Evolutionary conservation across 2,888 invertebrate species (phyloP), one percentile per base, ranked within the genome.

Genomic region (Acheta domesticus): DNA sequence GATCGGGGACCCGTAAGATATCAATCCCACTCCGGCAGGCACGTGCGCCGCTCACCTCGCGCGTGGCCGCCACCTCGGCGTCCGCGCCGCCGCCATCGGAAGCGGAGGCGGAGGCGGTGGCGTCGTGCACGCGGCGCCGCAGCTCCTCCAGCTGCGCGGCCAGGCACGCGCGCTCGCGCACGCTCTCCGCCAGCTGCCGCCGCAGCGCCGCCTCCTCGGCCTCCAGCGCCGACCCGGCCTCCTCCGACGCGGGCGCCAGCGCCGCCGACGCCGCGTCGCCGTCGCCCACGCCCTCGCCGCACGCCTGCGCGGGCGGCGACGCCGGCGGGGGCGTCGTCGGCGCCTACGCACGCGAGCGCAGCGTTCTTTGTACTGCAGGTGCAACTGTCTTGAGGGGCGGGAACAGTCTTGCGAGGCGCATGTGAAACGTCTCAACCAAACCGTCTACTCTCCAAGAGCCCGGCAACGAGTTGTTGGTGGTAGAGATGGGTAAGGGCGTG

Each of bases 111-210:
- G 62, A 19, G 12, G 62, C 14, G 62, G 80, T 78, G 16, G 80
- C 80, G 74, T 81, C 73, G 74, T 80, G 79, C 75, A 82, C 76
- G 21, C 75, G 81, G n/a, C 78, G 80, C 74, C 79, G 74, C 23
- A 81, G 76, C 62, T 81, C 80, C 49, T 81, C 79, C 23, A 83
- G 78, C 62, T 81, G 79, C 12, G 76, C 36, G 79, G 82, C 83
- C 49, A 86, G 84, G 79, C 84, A 84, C 75, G 84, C 84, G 48
- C 84, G 84, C 81, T 87, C 86, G n/a, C 85, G 84, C 74, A 84
- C 82, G 78, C 82, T 82, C 2, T 80, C 80, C 77, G 83, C 84
- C 14, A 86, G 80, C 82, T 86, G 85, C 14, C 85, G 85, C 77
- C 85, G 84, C 48, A 86, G 78, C 11, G 48, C 49, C 14, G 48